Percentiles rank a stretch among this genome's conserved stretches.
Evolutionary conservation across 2,888 invertebrate species (phyloP).

Genomic region (Lepidocyrtinus sp.): DNA sequence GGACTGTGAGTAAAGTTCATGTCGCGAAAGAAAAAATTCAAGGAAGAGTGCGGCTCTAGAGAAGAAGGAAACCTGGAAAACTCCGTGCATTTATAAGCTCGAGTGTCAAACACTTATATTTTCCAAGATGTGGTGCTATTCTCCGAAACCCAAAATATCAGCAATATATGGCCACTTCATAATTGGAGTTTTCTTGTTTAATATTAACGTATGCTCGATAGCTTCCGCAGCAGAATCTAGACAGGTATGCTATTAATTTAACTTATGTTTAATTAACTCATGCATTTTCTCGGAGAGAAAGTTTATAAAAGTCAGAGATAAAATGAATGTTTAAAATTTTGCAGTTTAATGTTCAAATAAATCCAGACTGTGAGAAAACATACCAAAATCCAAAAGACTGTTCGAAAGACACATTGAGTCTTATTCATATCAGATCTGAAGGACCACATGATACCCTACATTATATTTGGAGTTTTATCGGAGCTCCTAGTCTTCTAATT

Average conservation of each 20-base stretch:
- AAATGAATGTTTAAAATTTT: slow-evolving; percentile 3
- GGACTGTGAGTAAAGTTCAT: too few relatives aligned
- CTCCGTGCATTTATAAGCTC: too few relatives aligned
- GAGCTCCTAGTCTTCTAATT: slow-evolving; percentile 77
- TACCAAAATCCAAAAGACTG: slow-evolving; percentile 39
- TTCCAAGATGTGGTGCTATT: slow-evolving; percentile 3
- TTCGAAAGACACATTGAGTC: slow-evolving; percentile 41
- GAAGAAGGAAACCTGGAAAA: too few relatives aligned
- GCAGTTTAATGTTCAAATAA: slow-evolving; percentile 60
- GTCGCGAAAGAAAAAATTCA: too few relatives aligned
- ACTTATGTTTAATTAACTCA: too few relatives aligned
- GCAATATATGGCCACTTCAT: too few relatives aligned
- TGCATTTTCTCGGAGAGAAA: neutral
- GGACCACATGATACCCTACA: slow-evolving; percentile 78
- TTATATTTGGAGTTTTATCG: slow-evolving; percentile 80
- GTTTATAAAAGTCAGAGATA: neutral
- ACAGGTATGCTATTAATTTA: too few relatives aligned
- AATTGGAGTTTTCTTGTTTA: neutral
- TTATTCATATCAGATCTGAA: slow-evolving; percentile 75
- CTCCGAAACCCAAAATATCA: neutral
- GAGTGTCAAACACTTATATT: too few relatives aligned
- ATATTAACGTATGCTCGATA: slow-evolving; percentile 26
- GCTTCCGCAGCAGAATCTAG: slow-evolving; percentile 28
- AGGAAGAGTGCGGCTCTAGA: too few relatives aligned
- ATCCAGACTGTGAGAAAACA: slow-evolving; percentile 62